Evolutionary conservation across 2,888 invertebrate species (phyloP).

Genomic region (Hypomecis punctinalis): DNA sequence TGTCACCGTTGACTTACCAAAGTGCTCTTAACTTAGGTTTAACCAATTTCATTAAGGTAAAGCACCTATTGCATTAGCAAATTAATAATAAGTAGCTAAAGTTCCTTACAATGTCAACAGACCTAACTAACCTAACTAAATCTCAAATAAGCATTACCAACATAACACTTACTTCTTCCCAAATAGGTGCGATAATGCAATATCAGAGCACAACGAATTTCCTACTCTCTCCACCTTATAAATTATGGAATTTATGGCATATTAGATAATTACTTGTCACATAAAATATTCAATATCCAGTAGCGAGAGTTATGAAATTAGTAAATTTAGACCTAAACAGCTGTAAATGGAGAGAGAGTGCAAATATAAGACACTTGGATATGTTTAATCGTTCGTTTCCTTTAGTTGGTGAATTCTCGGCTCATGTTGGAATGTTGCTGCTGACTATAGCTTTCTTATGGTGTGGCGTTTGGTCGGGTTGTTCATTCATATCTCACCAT

Average conservation of each 20-base stretch:
- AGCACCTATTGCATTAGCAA: not conserved
- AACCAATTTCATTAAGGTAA: slow-evolving; percentile 2
- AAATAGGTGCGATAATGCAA: slow-evolving; percentile 22
- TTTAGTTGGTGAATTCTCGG: slow-evolving; percentile 15
- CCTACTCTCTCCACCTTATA: slow-evolving; percentile 31
- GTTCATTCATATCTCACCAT: slow-evolving; percentile 49
- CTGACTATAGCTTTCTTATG: slow-evolving; percentile 26
- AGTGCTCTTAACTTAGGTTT: not conserved
- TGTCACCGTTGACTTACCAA: not conserved
- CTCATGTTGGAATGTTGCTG: slow-evolving; percentile 15
- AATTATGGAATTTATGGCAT: slow-evolving; percentile 27
- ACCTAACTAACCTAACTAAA: not conserved
- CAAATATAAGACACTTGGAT: slow-evolving; percentile 4
- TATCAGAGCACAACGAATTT: slow-evolving; percentile 14
- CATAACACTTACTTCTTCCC: slow-evolving; percentile 10
- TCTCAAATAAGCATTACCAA: slow-evolving; percentile 14
- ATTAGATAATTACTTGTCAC: slow-evolving; percentile 34
- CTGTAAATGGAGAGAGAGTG: slow-evolving; percentile 26
- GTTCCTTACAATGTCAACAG: slow-evolving; percentile 4
- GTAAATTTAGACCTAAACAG: slow-evolving; percentile 8
- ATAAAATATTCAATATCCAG: slow-evolving; percentile 30
- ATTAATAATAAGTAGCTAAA: not conserved
- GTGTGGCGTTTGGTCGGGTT: slow-evolving; percentile 24
- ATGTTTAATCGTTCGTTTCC: slow-evolving; percentile 23
- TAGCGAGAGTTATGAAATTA: slow-evolving; percentile 27